Evolutionary conservation across 2,113 vertebrate genomes (phyloP).

Genomic region (Anthoscopus minutus): DNA sequence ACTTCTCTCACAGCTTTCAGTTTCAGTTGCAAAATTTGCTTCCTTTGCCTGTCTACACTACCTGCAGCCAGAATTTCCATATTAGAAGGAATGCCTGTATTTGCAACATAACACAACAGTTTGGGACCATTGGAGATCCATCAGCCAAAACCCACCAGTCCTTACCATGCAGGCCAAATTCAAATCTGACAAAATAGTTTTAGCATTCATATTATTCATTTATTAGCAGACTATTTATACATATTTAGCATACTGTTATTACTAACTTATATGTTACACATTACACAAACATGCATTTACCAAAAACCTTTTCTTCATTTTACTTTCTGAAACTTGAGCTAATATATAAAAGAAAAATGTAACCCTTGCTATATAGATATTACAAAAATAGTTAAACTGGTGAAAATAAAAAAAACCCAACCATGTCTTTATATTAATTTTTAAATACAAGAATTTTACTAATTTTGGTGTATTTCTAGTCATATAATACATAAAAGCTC

Average conservation of each 20-base stretch:
- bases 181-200: neutral
- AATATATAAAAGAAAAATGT: neutral
- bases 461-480: neutral
- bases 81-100: neutral
- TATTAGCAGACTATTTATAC: too few species aligned
- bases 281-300: neutral
- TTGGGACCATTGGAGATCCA: neutral
- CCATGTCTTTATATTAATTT: neutral
- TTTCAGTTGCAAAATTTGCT: neutral
- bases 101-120: neutral
- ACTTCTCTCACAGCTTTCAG: neutral
- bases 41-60: neutral
- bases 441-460: neutral
- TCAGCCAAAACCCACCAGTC: neutral
- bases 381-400: neutral
- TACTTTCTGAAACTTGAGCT: neutral
- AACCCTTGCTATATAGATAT: neutral
- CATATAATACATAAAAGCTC: neutral
- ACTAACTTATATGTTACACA: neutral
- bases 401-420: neutral
- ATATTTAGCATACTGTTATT: neutral
- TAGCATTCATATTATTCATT: neutral
- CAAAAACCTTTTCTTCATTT: neutral
- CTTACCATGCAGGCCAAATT: fast-evolving
- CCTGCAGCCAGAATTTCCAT: neutral